Evolutionary conservation across 2,888 invertebrate genomes (phyloP), one percentile per base, ranked within the genome.

Genomic region (Camptogramma bilineatum): DNA sequence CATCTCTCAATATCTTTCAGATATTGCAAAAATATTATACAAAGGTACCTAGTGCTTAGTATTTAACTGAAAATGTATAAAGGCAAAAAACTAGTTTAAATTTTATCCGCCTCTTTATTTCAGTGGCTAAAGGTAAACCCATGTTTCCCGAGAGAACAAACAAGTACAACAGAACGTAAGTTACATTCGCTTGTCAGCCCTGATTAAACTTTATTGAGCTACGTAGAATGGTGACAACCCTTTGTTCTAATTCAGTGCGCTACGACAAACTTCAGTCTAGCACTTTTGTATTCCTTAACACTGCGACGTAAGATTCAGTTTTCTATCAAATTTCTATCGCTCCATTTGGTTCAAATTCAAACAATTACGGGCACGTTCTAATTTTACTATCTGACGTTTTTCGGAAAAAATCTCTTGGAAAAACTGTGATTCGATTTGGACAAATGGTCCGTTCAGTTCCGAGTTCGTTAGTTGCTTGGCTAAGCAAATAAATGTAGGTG

Each of bases 181-280:
- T 79, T 72, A 82, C 76, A 75, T 75, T 83, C 77, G 76, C 77
- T 78, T 80, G 83, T 84, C 82, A 73, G 63, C 73, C 72, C 78
- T 86, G 86, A 86, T 86, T 85, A 86, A 86, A 85, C 81, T 87
- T 86, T 86, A 87, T 86, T 85, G 86, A 84, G 82, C 83, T 78
- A 73, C 81, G 80, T 81, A 79, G 77, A 79, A 78, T 79, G 79
- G 82, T 83, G 84, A 86, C 85, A 86, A 84, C 84, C 84, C 87
- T 86, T 87, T 87, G 87, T 87, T 86, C 84, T 86, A 86, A 86
- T 86, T 85, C 78, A 74, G 78, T 71, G 74, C 77, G 73, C 78
- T 74, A 81, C 66, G 62, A 60, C 80, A 73, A 83, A 76, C 61
- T 72, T 77, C 67, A 19, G 13, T 17, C 42, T 10, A 47, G 21